Percentiles rank a stretch among this genome's conserved stretches.
Conservation (phyloP, 2,113 vertebrate genomes). For the Dromas ardeola region DNA sequence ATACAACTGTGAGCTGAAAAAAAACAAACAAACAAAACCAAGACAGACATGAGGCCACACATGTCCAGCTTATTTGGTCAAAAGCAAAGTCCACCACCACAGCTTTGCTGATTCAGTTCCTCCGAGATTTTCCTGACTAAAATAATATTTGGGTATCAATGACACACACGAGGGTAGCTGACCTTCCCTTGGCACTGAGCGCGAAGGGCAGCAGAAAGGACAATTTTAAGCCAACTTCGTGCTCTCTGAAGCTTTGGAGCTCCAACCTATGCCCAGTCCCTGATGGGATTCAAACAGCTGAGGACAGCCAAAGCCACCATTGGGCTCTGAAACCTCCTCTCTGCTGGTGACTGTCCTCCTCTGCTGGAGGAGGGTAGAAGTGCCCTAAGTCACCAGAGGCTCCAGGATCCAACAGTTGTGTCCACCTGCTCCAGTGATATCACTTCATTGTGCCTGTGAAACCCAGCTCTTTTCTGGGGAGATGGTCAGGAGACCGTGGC, state of each 20-base stretch:
- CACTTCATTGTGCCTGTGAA: background rate
- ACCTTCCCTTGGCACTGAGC: background rate
- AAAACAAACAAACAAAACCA: background rate
- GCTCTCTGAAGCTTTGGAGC: background rate
- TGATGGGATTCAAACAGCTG: background rate
- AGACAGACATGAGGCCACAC: background rate
- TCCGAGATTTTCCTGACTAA: background rate
- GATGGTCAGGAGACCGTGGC: background rate
- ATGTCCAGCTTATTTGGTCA: background rate
- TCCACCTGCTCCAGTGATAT: background rate
- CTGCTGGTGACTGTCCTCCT: background rate
- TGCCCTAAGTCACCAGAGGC: background rate
- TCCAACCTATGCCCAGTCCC: background rate
- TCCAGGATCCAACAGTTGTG: background rate
- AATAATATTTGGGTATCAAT: conserved; percentile 36
- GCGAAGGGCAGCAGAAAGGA: background rate
- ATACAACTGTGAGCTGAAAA: background rate
- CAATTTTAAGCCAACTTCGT: background rate
- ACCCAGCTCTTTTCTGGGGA: background rate
- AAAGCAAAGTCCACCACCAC: background rate
- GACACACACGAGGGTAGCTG: background rate
- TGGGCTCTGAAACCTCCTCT: accelerated
- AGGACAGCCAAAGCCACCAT: background rate
- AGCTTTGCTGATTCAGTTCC: conserved; percentile 11
- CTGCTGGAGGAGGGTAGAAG: background rate